These are phyloP conservation scores for Wiebesia pumilae DNA, from an alignment of 1,140 invertebrate genomes.

Conservation along the genomic window DNA sequence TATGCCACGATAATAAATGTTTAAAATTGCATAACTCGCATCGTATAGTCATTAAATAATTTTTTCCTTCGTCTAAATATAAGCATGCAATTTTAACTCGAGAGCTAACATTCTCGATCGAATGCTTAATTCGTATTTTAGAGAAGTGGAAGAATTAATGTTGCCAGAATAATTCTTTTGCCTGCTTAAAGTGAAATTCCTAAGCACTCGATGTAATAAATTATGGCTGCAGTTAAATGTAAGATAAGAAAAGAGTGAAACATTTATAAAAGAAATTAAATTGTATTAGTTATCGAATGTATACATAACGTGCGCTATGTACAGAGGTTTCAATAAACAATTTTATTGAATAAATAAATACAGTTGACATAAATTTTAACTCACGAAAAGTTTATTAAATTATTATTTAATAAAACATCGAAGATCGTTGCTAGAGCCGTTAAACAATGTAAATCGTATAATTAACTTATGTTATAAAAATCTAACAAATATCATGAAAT, in stretches of 20 bases:
- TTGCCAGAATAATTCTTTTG: background rate
- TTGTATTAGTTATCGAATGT: background rate
- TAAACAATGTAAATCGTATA: no score
- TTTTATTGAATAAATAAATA: no score
- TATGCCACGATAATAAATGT: background rate
- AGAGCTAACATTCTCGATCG: background rate
- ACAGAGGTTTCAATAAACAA: no score
- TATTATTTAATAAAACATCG: no score
- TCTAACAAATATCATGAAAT: no score
- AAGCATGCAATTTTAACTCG: background rate
- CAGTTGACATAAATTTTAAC: no score
- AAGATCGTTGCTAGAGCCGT: no score
- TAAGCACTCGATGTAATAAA: background rate
- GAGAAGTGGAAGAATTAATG: background rate
- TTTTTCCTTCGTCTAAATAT: background rate
- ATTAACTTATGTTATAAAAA: no score
- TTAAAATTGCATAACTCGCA: background rate
- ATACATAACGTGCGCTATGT: background rate
- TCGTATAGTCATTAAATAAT: no score
- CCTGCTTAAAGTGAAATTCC: background rate
- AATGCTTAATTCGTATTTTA: background rate
- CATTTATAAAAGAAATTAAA: background rate
- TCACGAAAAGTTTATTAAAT: no score
- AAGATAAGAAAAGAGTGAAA: background rate
- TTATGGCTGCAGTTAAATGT: background rate